Conservation (phyloP, 2,113 vertebrate genomes). For the Dendrocopos noguchii region DNA sequence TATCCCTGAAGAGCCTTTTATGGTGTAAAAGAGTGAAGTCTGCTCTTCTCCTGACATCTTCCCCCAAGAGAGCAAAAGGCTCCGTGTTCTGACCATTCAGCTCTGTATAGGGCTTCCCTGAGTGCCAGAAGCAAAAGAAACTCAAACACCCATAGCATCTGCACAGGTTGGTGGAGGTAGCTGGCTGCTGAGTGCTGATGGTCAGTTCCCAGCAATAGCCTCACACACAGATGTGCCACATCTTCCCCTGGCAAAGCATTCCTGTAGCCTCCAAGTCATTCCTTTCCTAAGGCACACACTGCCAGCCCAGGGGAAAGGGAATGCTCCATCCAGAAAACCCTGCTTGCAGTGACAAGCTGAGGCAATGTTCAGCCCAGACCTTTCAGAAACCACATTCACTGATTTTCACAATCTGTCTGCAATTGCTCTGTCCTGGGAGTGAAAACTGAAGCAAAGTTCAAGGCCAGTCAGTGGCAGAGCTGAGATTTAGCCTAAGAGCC, state of each 20-base stretch:
- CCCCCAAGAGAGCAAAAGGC: neutral
- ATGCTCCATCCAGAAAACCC: neutral
- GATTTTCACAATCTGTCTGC: neutral
- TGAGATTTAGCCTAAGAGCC: neutral
- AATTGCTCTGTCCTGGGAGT: neutral
- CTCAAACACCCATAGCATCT: neutral
- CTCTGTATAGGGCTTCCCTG: neutral
- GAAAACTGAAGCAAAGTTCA: conserved; percentile 20
- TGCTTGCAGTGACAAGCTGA: neutral
- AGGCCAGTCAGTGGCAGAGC: neutral
- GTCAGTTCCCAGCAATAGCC: neutral
- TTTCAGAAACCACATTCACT: neutral
- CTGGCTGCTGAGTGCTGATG: neutral
- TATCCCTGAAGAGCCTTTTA: conserved; percentile 36
- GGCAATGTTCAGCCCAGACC: neutral
- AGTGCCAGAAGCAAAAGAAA: neutral
- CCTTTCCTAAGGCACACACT: neutral
- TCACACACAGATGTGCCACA: neutral
- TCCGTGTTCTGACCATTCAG: neutral
- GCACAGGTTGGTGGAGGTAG: neutral
- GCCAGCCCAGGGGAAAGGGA: neutral
- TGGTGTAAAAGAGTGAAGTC: conserved; percentile 22
- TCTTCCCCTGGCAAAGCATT: neutral
- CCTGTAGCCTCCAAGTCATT: neutral
- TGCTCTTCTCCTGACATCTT: neutral